Conservation (phyloP, 2,888 invertebrate species). For the Tiliacea aurago region DNA sequence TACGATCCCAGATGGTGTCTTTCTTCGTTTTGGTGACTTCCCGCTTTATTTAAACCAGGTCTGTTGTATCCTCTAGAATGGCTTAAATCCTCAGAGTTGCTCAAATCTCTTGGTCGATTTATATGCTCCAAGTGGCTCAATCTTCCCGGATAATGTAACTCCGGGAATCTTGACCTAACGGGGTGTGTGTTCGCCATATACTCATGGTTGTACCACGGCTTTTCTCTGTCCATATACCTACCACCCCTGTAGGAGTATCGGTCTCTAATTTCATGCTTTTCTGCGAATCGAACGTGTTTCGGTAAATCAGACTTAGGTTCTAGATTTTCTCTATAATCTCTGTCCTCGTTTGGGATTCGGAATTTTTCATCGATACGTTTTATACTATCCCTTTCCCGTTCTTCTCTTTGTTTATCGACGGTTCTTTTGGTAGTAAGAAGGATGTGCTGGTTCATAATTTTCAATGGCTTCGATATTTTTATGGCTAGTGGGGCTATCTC, state of each 20-base stretch:
- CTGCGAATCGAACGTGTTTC: conserved; percentile 32
- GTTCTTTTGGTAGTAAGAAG: conserved; percentile 73
- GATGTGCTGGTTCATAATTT: conserved; percentile 78
- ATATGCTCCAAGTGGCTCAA: conserved; percentile 20
- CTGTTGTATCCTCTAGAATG: conserved; percentile 8
- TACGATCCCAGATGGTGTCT: conserved; percentile 10
- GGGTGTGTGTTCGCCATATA: conserved; percentile 11
- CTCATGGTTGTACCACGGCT: conserved; percentile 26
- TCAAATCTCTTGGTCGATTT: conserved; percentile 13
- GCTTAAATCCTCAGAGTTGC: conserved; percentile 15
- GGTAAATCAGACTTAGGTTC: conserved; percentile 25
- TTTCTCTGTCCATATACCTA: conserved; percentile 30
- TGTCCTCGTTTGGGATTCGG: conserved; percentile 17
- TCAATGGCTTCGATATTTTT: conserved; percentile 72
- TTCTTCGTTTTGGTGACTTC: conserved; percentile 2
- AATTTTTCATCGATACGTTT: conserved; percentile 37
- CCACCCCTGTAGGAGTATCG: conserved; percentile 13
- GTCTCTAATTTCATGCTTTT: conserved; percentile 33
- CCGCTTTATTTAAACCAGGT: conserved; percentile 13
- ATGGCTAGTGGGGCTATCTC: conserved; percentile 81
- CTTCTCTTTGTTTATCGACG: conserved; percentile 24
- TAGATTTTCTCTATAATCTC: conserved; percentile 19
- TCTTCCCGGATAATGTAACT: conserved; percentile 34
- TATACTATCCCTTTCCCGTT: conserved; percentile 30
- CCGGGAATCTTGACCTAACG: conserved; percentile 13